Base-by-base conservation (phyloP, 2,113 vertebrate genomes). In the Gadus chalcogrammus region DNA sequence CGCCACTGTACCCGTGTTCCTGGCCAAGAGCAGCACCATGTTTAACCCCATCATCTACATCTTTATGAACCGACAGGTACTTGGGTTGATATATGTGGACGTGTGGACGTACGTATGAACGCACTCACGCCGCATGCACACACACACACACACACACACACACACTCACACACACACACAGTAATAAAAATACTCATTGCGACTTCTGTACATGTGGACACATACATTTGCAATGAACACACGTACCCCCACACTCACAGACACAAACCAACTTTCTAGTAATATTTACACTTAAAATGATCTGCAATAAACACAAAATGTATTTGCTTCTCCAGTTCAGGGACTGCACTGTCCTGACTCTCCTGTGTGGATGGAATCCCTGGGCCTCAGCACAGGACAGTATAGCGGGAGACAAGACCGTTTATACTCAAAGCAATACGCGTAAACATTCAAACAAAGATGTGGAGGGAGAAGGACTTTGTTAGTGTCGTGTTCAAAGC, bases 11-110 rank as follows among this genome's bases (percentile, higher is more conserved):
- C 90, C 84, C 1, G 78, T 87, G 68, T 80, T 89, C 63, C 70
- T 90, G 68, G 82, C 89, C 69, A 92, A 91, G 84, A 88, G 79
- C 79, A 92, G 83, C 83, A 89, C 85, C 0, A 73, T 89, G 59
- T 91, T 83, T 76, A 92, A 84, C 76, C 88, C 88, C 67, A 82
- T 91, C 71, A 88, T 92, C 56, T 89, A 79, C 18, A 87, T 93
- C 67, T 92, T 91, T 79, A 93, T 90, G 87, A 91, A 92, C 78
- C 84, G 86, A 82, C 91, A 90, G 85, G 90, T 91, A 75, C 42
- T 81, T 74, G 18, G 17, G 53, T 60, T 85, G 89, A 91, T 74
- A 79, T 75, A 15, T n/a, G 52, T 48, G 18, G 56, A 61, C 3
- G 3, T 2, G 24, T 28, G 15, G 17, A 7, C 0, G n/a, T 8